phyloP scores from a whole-genome alignment of 2,113 vertebrate species.

The Corydoras sp. region DNA sequence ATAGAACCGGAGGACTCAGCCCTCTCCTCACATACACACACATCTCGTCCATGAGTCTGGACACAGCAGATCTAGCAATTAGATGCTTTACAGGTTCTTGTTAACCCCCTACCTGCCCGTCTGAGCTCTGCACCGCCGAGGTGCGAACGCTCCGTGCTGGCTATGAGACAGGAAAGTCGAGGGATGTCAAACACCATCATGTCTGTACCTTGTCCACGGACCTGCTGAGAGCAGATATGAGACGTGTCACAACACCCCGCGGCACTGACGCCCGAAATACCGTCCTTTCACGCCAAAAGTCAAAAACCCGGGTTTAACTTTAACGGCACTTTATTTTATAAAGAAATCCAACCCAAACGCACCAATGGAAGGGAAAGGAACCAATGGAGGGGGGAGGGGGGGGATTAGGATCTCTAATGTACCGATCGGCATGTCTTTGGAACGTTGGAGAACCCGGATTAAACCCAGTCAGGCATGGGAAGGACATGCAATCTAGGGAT shows the following conservation, averaged over 20 bases:
- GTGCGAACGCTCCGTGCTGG: constrained; percentile 23
- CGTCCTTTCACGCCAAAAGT: no score
- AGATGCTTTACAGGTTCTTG: constrained; percentile 32
- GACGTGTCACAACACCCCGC: background rate
- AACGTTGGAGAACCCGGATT: no score
- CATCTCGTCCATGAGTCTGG: constrained; percentile 13
- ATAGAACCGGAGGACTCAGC: background rate
- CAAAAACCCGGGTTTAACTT: no score
- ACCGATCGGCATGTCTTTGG: no score
- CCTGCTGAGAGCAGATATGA: constrained; percentile 8
- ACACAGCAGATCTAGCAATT: constrained; percentile 39
- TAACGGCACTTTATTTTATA: no score
- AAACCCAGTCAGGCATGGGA: no score
- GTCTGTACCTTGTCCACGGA: background rate
- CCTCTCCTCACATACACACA: constrained; percentile 1
- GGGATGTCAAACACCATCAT: background rate
- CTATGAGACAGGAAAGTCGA: background rate
- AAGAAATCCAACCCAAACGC: no score
- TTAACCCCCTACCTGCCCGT: constrained; percentile 31
- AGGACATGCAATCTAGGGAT: no score
- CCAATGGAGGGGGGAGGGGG: no score
- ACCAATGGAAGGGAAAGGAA: no score
- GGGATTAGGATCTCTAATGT: no score
- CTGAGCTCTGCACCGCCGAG: constrained; percentile 24
- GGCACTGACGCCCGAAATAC: background rate